phyloP scores from a whole-genome alignment of 2,113 vertebrate genomes.

The Varanus salvator region DNA sequence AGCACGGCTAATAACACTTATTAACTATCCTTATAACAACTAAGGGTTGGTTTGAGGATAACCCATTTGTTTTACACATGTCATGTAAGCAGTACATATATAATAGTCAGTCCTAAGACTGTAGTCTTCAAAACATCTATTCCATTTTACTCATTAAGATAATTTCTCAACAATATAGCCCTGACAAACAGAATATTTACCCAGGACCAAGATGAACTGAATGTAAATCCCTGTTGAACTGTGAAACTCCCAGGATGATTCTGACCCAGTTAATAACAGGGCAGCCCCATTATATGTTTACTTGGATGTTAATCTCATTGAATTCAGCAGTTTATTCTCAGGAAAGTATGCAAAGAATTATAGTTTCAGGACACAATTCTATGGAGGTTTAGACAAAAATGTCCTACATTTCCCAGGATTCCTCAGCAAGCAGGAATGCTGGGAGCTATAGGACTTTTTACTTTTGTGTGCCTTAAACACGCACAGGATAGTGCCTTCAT shows the following conservation, averaged over 20 bases:
- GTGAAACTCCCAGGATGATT: not conserved
- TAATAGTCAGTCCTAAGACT: not conserved
- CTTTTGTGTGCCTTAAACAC: no score
- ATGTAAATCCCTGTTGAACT: not conserved
- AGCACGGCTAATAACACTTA: not conserved
- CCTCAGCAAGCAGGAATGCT: no score
- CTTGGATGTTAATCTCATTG: not conserved
- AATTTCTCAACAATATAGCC: not conserved
- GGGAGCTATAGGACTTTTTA: no score
- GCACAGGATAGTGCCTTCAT: no score
- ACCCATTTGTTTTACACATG: not conserved
- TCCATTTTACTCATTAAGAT: not conserved
- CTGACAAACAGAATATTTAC: not conserved
- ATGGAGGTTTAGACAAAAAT: no score
- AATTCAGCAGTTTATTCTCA: not conserved
- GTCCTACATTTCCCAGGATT: no score
- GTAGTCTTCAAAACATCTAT: not conserved
- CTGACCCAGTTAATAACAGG: not conserved
- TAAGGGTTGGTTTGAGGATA: not conserved
- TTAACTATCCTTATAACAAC: not conserved
- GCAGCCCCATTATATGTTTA: not conserved
- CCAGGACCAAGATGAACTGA: not conserved
- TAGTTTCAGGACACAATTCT: not conserved
- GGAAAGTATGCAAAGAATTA: not conserved
- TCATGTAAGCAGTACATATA: not conserved